A percentile compares a stretch with the other conserved stretches of the same genome.
phyloP scores from a whole-genome alignment of 2,888 invertebrate species.

The Nesidiocoris tenuis region DNA sequence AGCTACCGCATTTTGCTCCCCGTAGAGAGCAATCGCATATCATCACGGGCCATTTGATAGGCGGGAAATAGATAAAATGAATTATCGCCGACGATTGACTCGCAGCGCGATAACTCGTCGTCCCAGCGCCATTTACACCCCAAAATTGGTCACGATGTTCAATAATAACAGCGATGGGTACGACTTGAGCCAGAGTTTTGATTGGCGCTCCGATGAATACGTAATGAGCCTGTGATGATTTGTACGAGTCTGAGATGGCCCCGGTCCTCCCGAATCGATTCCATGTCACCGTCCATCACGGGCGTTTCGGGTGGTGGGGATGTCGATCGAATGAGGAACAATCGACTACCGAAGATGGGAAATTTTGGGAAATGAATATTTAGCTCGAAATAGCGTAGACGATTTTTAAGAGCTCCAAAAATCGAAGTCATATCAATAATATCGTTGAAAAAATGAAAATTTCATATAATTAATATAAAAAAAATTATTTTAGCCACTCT shows the following conservation, averaged over 20 bases:
- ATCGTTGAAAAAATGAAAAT: too few relatives aligned
- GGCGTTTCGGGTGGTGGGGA: not conserved
- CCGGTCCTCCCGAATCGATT: constrained; percentile 6
- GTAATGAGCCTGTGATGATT: constrained; percentile 38
- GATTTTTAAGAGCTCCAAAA: too few relatives aligned
- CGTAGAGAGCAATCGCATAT: not conserved
- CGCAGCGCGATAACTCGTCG: not conserved
- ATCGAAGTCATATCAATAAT: too few relatives aligned
- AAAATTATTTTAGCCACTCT: too few relatives aligned
- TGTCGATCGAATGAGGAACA: too few relatives aligned
- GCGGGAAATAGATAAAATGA: constrained; percentile 9
- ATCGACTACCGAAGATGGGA: too few relatives aligned
- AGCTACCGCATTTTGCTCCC: too few relatives aligned
- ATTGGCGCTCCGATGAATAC: constrained; percentile 41
- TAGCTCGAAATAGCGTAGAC: too few relatives aligned
- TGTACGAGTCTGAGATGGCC: constrained; percentile 2
- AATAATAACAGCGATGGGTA: not conserved
- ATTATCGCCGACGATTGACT: not conserved
- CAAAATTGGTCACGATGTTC: not conserved
- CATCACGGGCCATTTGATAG: not conserved
- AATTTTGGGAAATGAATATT: too few relatives aligned
- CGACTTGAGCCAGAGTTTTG: constrained; percentile 30
- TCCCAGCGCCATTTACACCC: not conserved
- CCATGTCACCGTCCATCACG: constrained; percentile 40
- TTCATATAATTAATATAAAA: too few relatives aligned